Base-by-base conservation (phyloP, 2,797 vertebrate species). In the Notolabrus celidotus region DNA sequence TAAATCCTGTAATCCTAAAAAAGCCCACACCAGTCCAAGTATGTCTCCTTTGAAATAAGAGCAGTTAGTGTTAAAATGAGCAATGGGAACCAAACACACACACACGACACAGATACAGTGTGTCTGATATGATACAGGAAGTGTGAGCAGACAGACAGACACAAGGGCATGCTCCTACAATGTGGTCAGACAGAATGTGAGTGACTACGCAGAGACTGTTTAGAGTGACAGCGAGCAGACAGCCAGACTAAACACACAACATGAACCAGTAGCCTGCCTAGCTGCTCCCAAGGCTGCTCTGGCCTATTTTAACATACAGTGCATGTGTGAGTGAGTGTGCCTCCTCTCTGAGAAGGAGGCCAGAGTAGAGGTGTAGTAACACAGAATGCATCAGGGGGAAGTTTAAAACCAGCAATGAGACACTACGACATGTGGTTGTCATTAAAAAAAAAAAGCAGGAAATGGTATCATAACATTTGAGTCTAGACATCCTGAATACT, bases 171-270 rank as follows among this genome's bases (percentile, higher is more conserved):
- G 3, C 23, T 59, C 15, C 22, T 52, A 29, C 33, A 31, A 19
- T 50, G 43, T 67, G 50, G 38, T 62, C 49, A 63, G 57, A 75
- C 54, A 52, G 33, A 67, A 42, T 47, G 50, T 33, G 38, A 46
- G 36, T 3, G 7, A 62, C 63, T 72, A 58, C 73, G 58, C 57
- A 20, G 39, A 77, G 54, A 22, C 36, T 54, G 45, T 47, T 58
- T 15, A 17, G 15, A 57, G 20, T n/a, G 53, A 74, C 57, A 27
- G 38, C 57, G 51, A 52, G 22, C 51, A 55, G 31, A 25, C 34
- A 41, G 19, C n/a, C 62, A 79, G 69, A 83, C 81, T 52, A 77
- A 71, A 72, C 47, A 77, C 61, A 67, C 36, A 73, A 67, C 52
- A 22, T 9, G 14, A 15, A 59, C 65, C 56, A 63, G 63, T n/a